Evolutionary conservation across 2,113 vertebrate genomes (phyloP).

Genomic region (Elephantulus edwardii): DNA sequence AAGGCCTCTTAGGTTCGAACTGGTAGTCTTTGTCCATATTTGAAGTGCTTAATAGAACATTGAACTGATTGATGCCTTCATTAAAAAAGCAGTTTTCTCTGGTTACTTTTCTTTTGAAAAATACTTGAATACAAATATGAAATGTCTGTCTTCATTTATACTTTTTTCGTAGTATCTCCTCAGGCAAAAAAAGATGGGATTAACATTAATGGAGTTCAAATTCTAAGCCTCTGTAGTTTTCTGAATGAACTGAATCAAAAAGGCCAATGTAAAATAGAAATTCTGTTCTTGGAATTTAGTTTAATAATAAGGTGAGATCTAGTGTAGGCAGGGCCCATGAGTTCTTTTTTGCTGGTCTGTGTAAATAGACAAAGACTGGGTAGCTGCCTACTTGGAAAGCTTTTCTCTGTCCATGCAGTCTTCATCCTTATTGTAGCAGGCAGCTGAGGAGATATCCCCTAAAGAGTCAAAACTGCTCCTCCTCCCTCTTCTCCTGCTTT

Average conservation of each 20-base stretch:
- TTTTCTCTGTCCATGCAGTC: slow-evolving; percentile 31
- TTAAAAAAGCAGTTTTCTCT: background rate
- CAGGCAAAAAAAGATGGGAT: background rate
- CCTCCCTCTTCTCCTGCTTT: slow-evolving; percentile 68
- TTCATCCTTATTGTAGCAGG: slow-evolving; percentile 57
- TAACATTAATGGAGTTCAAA: slow-evolving; percentile 58
- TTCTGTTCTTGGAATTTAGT: slow-evolving; percentile 34
- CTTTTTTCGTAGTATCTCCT: slow-evolving; percentile 41
- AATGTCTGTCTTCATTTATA: slow-evolving; percentile 37
- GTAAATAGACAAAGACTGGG: slow-evolving; percentile 42
- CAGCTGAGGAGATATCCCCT: slow-evolving; percentile 82
- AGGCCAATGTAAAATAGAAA: slow-evolving; percentile 44
- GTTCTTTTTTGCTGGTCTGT: slow-evolving; percentile 21
- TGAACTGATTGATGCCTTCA: background rate
- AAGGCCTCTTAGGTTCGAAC: background rate
- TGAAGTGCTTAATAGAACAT: slow-evolving; percentile 15
- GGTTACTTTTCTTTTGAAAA: slow-evolving; percentile 41
- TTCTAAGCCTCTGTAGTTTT: slow-evolving; percentile 51
- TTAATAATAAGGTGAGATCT: background rate
- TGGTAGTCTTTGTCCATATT: background rate
- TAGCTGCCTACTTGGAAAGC: background rate
- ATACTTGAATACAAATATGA: slow-evolving; percentile 18
- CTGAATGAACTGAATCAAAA: slow-evolving; percentile 43
- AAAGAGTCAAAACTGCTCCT: slow-evolving; percentile 76
- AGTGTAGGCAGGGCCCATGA: background rate